Evolutionary conservation across 1,140 invertebrate species (phyloP).

Genomic region (Drosophila trapezifrons): DNA sequence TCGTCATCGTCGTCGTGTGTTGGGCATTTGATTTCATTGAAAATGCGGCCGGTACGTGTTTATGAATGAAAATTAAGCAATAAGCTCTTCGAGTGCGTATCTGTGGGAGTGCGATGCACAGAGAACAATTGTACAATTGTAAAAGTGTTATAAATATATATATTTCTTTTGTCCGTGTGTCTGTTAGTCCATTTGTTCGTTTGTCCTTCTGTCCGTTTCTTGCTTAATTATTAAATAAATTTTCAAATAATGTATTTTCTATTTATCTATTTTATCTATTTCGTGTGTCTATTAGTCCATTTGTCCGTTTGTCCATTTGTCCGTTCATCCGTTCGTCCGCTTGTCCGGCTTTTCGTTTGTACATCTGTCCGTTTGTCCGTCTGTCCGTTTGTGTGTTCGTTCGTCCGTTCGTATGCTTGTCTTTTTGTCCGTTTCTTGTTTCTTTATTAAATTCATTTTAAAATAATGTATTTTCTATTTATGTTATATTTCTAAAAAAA

Average conservation of each 20-base stretch:
- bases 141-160: no score
- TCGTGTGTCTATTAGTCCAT: no score
- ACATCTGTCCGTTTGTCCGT: rapidly evolving
- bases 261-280: background rate
- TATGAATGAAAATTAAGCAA: constrained; percentile 83
- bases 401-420: background rate
- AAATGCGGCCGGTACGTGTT: constrained; percentile 76
- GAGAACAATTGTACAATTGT: background rate
- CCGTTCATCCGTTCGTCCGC: background rate
- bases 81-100: constrained; percentile 62
- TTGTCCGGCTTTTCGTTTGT: no score
- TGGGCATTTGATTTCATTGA: constrained; percentile 69
- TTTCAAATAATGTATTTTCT: no score
- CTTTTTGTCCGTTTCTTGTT: background rate
- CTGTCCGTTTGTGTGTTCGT: background rate
- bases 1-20: constrained; percentile 9
- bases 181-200: background rate
- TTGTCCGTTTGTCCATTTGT: background rate
- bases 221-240: no score
- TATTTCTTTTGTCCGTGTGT: background rate
- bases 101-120: constrained; percentile 20
- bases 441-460: background rate
- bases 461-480: background rate
- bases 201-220: no score
- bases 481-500: background rate